Conservation (phyloP, 2,113 vertebrate genomes). For the Nesogale talazaci region DNA sequence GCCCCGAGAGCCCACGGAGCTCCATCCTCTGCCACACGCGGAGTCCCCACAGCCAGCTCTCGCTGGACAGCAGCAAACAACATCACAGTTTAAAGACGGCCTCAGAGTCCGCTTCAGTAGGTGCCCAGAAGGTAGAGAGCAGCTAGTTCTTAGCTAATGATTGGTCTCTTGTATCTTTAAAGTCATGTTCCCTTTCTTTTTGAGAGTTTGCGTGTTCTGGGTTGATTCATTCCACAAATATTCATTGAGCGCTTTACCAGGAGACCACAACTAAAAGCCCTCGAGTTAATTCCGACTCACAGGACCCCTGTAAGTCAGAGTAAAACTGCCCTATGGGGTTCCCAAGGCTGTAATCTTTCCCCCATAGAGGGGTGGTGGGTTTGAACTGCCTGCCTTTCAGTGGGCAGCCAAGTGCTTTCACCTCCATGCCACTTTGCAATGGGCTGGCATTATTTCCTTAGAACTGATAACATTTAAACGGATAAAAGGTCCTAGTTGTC, state of each 20-base stretch:
- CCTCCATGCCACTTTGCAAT: too few species aligned
- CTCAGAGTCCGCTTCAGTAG: not conserved
- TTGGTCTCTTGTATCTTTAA: conserved; percentile 38
- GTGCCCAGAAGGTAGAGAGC: not conserved
- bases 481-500: not conserved
- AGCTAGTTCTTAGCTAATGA: not conserved
- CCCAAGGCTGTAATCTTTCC: not conserved
- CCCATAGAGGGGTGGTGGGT: not conserved
- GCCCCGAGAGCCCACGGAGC: not conserved
- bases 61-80: not conserved
- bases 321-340: not conserved
- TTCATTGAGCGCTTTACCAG: not conserved
- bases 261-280: not conserved
- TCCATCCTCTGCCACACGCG: not conserved
- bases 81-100: not conserved
- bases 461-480: not conserved
- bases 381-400: not conserved
- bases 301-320: not conserved
- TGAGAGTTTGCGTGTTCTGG: conserved; percentile 23
- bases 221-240: not conserved
- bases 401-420: not conserved
- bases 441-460: not conserved
- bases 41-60: too few species aligned
- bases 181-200: not conserved
- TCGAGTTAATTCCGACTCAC: not conserved